A percentile compares a stretch with the other conserved stretches of the same genome.
phyloP scores from a whole-genome alignment of 2,113 vertebrate species.

The Sminthopsis crassicaudata region DNA sequence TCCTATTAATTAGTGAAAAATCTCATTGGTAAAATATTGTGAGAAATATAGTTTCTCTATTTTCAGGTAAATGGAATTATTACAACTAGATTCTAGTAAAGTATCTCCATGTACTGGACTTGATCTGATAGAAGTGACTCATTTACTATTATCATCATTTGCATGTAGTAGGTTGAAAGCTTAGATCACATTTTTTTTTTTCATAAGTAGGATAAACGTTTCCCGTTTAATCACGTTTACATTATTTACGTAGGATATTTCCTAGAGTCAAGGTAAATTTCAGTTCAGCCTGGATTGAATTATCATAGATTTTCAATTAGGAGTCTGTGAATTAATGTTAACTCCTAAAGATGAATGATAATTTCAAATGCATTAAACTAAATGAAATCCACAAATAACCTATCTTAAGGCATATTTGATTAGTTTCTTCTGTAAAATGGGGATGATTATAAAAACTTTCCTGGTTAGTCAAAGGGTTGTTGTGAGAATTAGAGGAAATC shows the following conservation, averaged over 20 bases:
- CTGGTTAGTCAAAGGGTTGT: background rate
- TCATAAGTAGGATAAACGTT: background rate
- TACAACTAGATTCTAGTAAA: background rate
- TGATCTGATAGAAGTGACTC: background rate
- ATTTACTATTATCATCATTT: background rate
- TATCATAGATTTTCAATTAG: background rate
- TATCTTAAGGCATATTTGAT: background rate
- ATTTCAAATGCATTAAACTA: background rate
- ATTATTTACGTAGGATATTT: conserved; percentile 8
- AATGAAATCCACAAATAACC: background rate
- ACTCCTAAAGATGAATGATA: background rate
- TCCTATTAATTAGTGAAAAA: background rate
- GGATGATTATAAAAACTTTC: background rate
- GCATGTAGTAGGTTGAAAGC: conserved; percentile 21
- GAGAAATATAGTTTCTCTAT: background rate
- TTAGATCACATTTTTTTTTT: background rate
- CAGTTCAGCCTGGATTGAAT: background rate
- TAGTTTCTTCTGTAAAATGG: background rate
- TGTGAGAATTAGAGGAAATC: background rate
- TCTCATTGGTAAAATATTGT: background rate
- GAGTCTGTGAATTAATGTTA: background rate
- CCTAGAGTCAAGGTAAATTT: conserved; percentile 12
- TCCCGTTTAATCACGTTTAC: background rate
- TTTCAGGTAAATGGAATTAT: background rate
- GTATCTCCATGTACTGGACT: background rate